Evolutionary conservation across 2,888 invertebrate species (phyloP).

Genomic region (Drosophila testacea): DNA sequence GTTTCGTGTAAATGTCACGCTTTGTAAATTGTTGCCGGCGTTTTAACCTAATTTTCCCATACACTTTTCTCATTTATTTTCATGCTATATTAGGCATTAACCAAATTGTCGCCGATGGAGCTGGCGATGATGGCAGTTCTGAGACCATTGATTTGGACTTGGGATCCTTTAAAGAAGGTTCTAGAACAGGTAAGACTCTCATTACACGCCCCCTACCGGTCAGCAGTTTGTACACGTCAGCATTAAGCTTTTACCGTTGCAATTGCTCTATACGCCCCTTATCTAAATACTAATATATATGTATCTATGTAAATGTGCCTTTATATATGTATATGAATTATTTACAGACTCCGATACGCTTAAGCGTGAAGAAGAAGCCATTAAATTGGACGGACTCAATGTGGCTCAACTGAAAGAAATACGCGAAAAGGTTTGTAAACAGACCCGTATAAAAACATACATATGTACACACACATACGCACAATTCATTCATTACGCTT

Average conservation of each 20-base stretch:
- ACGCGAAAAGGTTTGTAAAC: slow-evolving; percentile 88
- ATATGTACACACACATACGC: slow-evolving; percentile 3
- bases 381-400: slow-evolving; percentile 97
- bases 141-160: slow-evolving; percentile 91
- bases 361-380: slow-evolving; percentile 97
- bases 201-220: slow-evolving; percentile 11
- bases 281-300: slow-evolving; percentile 11
- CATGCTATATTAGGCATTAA: slow-evolving; percentile 65
- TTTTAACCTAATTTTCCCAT: slow-evolving; percentile 59
- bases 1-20: slow-evolving; percentile 33
- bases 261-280: slow-evolving; percentile 40
- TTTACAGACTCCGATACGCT: slow-evolving; percentile 94
- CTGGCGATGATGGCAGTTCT: slow-evolving; percentile 72
- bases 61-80: background rate
- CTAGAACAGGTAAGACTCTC: slow-evolving; percentile 90
- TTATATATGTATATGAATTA: background rate
- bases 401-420: slow-evolving; percentile 97
- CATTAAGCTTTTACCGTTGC: slow-evolving; percentile 52
- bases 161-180: slow-evolving; percentile 93
- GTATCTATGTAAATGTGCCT: background rate
- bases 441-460: background rate
- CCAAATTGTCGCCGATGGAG: slow-evolving; percentile 75
- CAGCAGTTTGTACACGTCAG: slow-evolving; percentile 71
- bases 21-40: slow-evolving; percentile 53
- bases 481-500: slow-evolving; percentile 17